Conservation (phyloP, 2,888 invertebrate genomes). For the Chirona hameri region DNA sequence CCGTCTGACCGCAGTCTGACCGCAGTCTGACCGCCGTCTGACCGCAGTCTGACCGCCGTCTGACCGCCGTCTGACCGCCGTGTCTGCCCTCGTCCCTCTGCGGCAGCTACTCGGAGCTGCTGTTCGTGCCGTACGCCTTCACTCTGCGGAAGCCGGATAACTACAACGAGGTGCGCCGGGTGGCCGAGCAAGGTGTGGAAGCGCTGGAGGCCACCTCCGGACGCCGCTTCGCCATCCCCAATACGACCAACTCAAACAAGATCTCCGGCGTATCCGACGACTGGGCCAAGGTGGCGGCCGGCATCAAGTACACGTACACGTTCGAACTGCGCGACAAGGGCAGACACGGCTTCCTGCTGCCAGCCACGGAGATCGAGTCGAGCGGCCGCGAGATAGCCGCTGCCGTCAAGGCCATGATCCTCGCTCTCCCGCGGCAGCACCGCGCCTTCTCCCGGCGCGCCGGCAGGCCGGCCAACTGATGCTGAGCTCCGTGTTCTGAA, state of each 20-base stretch:
- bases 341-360: constrained; percentile 76
- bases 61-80: too few relatives aligned
- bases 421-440: too few relatives aligned
- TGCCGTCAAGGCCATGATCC: constrained; percentile 54
- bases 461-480: too few relatives aligned
- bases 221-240: constrained; percentile 36
- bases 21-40: too few relatives aligned
- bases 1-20: too few relatives aligned
- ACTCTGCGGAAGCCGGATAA: constrained; percentile 32
- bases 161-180: not conserved
- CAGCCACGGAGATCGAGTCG: constrained; percentile 68
- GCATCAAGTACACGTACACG: constrained; percentile 83
- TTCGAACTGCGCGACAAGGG: constrained; percentile 84
- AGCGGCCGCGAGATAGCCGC: constrained; percentile 72
- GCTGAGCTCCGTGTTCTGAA: too few relatives aligned
- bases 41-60: too few relatives aligned
- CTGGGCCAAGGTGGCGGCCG: constrained; percentile 51
- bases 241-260: not conserved
- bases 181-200: constrained; percentile 25
- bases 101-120: constrained; percentile 43
- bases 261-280: constrained; percentile 39
- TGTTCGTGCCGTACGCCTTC: constrained; percentile 45
- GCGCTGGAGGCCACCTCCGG: constrained; percentile 36
- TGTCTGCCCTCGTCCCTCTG: too few relatives aligned
- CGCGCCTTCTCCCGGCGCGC: too few relatives aligned